Percentiles rank a stretch among this genome's conserved stretches.
Evolutionary conservation across 1,140 invertebrate species (phyloP).

Genomic region (Drosophila aff.): DNA sequence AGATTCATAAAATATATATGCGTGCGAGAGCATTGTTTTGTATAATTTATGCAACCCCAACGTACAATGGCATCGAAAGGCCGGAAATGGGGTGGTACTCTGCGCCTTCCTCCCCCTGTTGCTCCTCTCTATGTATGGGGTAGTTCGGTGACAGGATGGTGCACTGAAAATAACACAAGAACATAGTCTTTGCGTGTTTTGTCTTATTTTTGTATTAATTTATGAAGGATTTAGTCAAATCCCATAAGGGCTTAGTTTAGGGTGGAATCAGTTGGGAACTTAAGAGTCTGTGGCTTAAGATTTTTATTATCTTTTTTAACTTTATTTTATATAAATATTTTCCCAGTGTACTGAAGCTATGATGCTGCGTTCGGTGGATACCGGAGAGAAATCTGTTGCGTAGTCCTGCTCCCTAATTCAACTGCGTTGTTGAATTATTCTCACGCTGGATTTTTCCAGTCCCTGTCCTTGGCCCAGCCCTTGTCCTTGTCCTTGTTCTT

Average conservation of each 20-base stretch:
- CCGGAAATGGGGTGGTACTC: slow-evolving; percentile 65
- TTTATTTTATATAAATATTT: background rate
- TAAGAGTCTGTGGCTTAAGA: too few relatives aligned
- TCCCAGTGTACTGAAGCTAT: background rate
- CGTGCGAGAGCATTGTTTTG: slow-evolving; percentile 26
- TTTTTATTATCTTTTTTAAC: too few relatives aligned
- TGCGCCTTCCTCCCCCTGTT: slow-evolving; percentile 12
- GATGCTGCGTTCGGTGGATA: slow-evolving; percentile 33
- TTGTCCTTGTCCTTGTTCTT: slow-evolving; percentile 52
- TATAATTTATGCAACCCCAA: slow-evolving; percentile 80
- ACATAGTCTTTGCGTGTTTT: background rate
- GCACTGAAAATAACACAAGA: slow-evolving; percentile 3
- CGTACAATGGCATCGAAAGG: slow-evolving; percentile 26
- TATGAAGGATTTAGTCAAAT: background rate
- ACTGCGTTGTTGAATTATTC: slow-evolving; percentile 49
- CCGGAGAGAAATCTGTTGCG: slow-evolving; percentile 48
- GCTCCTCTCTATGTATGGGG: slow-evolving; percentile 30
- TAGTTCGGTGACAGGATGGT: slow-evolving; percentile 28
- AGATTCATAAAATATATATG: slow-evolving; percentile 18
- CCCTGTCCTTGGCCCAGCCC: slow-evolving; percentile 44
- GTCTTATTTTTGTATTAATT: background rate
- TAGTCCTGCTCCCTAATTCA: slow-evolving; percentile 34
- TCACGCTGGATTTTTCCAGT: slow-evolving; percentile 55
- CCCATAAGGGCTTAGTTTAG: too few relatives aligned
- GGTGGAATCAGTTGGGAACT: too few relatives aligned